Evolutionary conservation across 2,113 vertebrate genomes (phyloP), one percentile per base, ranked within the genome.

Genomic region (Craseonycteris thonglongyai): DNA sequence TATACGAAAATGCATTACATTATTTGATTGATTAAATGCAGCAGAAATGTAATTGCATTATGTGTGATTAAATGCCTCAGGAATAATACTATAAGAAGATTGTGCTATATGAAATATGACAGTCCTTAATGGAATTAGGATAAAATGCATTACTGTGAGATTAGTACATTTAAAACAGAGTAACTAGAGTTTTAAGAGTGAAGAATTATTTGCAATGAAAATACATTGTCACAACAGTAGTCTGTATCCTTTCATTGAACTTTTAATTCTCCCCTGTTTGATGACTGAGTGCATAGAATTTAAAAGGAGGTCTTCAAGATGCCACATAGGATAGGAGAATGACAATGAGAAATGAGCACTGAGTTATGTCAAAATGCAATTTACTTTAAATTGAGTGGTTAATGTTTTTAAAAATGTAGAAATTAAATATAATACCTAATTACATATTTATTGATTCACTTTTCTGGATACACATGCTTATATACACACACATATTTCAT

Each of bases 1-100:
- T 47, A 3, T 56, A 63, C 90, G 69, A 94, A 81, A 81, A 88
- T 51, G 3, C 75, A 82, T 83, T 59, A 56, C 6, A 54, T 75
- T 92, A 92, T 63, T 94, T 88, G 78, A 85, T 80, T 76, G 86
- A 91, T 93, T 88, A 85, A 74, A 92, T 90, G 47, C 40, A 95
- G 30, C 76, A 76, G 84, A 93, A 93, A 92, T 79, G 6, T 88
- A 93, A 92, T 96, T 89, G 87, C 30, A 56, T 96, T 96, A 86
- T 7, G 24, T 75, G 47, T 85, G 82, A 93, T 93, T 92, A 78
- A 95, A 79, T 88, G 72, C 30, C 54, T 74, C 80, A 65, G 88
- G 91, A 75, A 78, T 92, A 92, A 69, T 88, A 69, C 72, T 69
- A 54, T 19, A 61, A 95, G 51, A 66, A 84, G 33, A 87, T 71